phyloP scores from a whole-genome alignment of 1,140 invertebrate species.

The Bombus sylvicola region DNA sequence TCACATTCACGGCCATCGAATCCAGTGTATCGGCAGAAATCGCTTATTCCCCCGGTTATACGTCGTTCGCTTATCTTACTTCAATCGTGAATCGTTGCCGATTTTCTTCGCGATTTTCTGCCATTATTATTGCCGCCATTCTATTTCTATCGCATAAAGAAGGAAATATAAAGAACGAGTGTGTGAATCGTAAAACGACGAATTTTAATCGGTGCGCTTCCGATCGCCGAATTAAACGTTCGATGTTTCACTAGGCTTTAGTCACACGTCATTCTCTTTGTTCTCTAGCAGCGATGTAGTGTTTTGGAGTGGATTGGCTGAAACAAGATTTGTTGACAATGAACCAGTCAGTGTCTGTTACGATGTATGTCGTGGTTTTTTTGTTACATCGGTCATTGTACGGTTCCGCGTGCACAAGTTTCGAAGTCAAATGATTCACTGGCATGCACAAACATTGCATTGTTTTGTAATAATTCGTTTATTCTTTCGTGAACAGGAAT shows the following conservation, averaged over 20 bases:
- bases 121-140: not conserved
- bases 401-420: not conserved
- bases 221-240: not conserved
- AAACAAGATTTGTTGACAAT: conserved; percentile 22
- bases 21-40: conserved; percentile 11
- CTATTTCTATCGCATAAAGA: not conserved
- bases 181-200: not conserved
- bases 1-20: not conserved
- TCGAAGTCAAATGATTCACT: not conserved
- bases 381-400: not conserved
- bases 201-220: not conserved
- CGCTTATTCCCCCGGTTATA: conserved; percentile 13
- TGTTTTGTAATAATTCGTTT: conserved; percentile 51
- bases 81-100: not conserved
- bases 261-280: conserved; percentile 25
- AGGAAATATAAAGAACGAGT: not conserved
- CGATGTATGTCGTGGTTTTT: conserved; percentile 13
- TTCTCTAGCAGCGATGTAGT: conserved; percentile 7
- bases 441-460: not conserved
- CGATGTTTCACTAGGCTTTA: conserved; percentile 19
- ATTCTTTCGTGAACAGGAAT: conserved; percentile 6
- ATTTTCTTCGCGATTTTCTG: not conserved
- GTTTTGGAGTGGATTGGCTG: not conserved
- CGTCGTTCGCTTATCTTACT: not conserved
- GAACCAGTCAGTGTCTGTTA: conserved; percentile 30